Evolutionary conservation across 2,888 invertebrate species (phyloP).

Genomic region (Hoplodrina ambigua): DNA sequence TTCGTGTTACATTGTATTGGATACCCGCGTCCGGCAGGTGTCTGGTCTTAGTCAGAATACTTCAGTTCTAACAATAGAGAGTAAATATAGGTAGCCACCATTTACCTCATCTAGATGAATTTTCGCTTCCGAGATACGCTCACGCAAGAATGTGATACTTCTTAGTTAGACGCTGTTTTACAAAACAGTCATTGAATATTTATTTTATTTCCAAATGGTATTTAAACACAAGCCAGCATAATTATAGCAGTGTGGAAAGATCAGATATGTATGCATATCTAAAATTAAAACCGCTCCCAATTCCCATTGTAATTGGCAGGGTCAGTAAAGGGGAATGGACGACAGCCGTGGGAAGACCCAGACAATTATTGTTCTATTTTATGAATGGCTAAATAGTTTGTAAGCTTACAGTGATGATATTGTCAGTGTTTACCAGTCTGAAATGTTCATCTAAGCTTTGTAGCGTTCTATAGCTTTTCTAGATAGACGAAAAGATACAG

Average conservation of each 20-base stretch:
- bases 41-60: slow-evolving; percentile 51
- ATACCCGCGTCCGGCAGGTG: slow-evolving; percentile 31
- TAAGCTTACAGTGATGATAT: slow-evolving; percentile 59
- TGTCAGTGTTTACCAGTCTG: slow-evolving; percentile 26
- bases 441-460: not conserved
- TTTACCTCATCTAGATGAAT: slow-evolving; percentile 55
- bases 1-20: slow-evolving; percentile 36
- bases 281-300: slow-evolving; percentile 57
- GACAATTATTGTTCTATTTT: slow-evolving; percentile 73
- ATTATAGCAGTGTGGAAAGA: slow-evolving; percentile 12
- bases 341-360: slow-evolving; percentile 75
- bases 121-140: slow-evolving; percentile 52
- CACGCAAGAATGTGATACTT: slow-evolving; percentile 52
- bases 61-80: slow-evolving; percentile 47
- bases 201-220: slow-evolving; percentile 39
- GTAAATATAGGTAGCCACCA: slow-evolving; percentile 42
- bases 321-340: slow-evolving; percentile 64
- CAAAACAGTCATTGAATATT: slow-evolving; percentile 49
- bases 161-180: slow-evolving; percentile 28
- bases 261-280: slow-evolving; percentile 47
- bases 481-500: slow-evolving; percentile 49
- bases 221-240: slow-evolving; percentile 30
- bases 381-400: slow-evolving; percentile 48
- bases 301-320: slow-evolving; percentile 68
- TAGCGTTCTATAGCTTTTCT: slow-evolving; percentile 19